Percentiles rank a stretch among this genome's conserved stretches.
phyloP scores from a whole-genome alignment of 2,113 vertebrate genomes.

The Nycticryphes semicollaris region DNA sequence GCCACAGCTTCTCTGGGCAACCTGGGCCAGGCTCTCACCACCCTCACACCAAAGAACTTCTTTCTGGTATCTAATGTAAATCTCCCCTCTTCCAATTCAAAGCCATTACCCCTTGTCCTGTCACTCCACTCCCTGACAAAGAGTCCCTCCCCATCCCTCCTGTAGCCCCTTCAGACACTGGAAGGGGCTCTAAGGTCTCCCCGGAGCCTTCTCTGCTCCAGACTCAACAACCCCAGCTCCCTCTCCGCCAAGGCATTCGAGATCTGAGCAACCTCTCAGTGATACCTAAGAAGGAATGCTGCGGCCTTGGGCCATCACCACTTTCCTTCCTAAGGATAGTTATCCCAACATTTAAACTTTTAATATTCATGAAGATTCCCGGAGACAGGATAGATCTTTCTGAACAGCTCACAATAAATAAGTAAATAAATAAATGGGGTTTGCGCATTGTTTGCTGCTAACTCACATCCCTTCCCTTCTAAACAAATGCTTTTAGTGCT shows the following conservation, averaged over 20 bases:
- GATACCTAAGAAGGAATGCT: background rate
- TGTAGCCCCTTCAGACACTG: no score
- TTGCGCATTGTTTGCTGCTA: background rate
- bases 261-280: background rate
- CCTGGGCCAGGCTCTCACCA: no score
- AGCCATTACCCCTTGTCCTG: no score
- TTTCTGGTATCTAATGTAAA: no score
- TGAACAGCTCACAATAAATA: conserved; percentile 39
- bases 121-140: no score
- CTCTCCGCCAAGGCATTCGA: background rate
- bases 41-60: no score
- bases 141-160: no score
- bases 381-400: background rate
- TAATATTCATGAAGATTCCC: background rate
- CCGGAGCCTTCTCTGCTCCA: no score
- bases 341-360: conserved; percentile 7
- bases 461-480: background rate
- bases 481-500: background rate
- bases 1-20: no score
- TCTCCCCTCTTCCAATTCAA: no score
- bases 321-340: conserved; percentile 17
- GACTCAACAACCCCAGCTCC: no score
- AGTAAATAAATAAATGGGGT: conserved; percentile 18
- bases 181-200: no score
- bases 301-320: background rate